A percentile compares a stretch with the other conserved stretches of the same genome.
Conservation (phyloP, 2,797 vertebrate genomes). For the Onychomys torridus region DNA sequence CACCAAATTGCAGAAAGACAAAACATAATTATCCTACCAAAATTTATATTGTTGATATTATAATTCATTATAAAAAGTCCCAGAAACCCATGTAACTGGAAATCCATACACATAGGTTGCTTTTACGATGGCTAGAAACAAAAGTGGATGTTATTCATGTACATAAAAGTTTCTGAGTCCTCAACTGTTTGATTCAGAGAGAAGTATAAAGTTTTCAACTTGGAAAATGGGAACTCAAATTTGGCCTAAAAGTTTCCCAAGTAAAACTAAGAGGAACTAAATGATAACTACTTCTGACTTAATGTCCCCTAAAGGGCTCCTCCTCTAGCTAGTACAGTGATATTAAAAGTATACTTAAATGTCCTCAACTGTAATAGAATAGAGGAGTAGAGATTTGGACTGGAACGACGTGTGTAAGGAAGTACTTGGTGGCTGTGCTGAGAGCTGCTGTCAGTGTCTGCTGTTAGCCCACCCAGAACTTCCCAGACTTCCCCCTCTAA, state of each 20-base stretch:
- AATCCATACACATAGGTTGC: background rate
- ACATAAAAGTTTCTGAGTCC: background rate
- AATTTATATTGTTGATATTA: conserved; percentile 58
- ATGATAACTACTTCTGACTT: conserved; percentile 31
- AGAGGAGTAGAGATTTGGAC: background rate
- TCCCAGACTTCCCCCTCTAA: background rate
- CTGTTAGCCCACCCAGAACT: background rate
- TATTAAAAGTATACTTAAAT: conserved; percentile 33
- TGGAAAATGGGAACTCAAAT: conserved; percentile 50
- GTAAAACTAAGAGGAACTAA: conserved; percentile 43
- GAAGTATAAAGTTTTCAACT: conserved; percentile 27
- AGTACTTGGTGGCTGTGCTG: background rate
- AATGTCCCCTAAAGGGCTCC: conserved; percentile 18
- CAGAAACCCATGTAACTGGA: background rate
- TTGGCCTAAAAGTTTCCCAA: conserved; percentile 42
- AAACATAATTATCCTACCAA: conserved; percentile 52
- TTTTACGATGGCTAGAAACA: conserved; percentile 36
- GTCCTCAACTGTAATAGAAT: conserved; percentile 32
- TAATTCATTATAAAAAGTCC: conserved; percentile 33
- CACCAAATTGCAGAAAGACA: background rate
- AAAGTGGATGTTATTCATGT: background rate
- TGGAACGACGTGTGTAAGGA: background rate
- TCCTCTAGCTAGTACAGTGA: background rate
- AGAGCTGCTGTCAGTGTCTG: background rate
- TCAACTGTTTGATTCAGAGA: conserved; percentile 42